A percentile compares a stretch with the other conserved stretches of the same genome.
These are phyloP conservation scores for Cololabis saira DNA, from an alignment of 2,113 vertebrate genomes.

Conservation along the genomic window DNA sequence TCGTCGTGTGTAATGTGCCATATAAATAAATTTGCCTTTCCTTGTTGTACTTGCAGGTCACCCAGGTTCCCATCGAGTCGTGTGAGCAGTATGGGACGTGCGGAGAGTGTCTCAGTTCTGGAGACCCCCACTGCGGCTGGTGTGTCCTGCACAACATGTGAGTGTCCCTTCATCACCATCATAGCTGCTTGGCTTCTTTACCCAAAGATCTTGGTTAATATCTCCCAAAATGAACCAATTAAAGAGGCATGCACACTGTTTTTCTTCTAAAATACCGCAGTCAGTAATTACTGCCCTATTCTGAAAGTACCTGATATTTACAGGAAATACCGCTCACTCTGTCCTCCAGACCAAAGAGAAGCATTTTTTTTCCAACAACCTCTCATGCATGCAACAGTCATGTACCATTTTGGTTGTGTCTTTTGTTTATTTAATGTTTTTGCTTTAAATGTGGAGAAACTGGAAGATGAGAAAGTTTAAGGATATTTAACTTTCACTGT, in stretches of 20 bases:
- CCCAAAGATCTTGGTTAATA: background rate
- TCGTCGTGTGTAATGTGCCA: too few species aligned
- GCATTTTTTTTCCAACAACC: background rate
- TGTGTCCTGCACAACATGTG: conserved; percentile 96
- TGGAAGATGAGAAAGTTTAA: conserved; percentile 20
- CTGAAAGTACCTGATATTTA: conserved; percentile 30
- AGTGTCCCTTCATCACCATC: conserved; percentile 74
- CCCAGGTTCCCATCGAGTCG: conserved; percentile 92
- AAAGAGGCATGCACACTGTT: background rate
- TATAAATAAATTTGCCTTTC: too few species aligned
- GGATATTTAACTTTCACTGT: background rate
- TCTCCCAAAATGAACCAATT: background rate
- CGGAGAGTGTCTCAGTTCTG: conserved; percentile 94
- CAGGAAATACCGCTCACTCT: conserved; percentile 23
- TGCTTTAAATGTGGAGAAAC: background rate
- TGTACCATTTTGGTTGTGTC: background rate
- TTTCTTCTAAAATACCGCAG: background rate
- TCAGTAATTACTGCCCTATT: conserved; percentile 4
- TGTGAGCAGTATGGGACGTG: conserved; percentile 97
- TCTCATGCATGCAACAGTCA: background rate
- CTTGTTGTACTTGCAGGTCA: conserved; percentile 86
- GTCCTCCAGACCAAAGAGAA: too few species aligned
- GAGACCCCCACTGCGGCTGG: conserved; percentile 98
- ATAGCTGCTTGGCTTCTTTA: background rate
- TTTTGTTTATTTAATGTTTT: background rate